Base-by-base conservation (phyloP, 1,140 invertebrate genomes). In the Lutraria rhynchaena region DNA sequence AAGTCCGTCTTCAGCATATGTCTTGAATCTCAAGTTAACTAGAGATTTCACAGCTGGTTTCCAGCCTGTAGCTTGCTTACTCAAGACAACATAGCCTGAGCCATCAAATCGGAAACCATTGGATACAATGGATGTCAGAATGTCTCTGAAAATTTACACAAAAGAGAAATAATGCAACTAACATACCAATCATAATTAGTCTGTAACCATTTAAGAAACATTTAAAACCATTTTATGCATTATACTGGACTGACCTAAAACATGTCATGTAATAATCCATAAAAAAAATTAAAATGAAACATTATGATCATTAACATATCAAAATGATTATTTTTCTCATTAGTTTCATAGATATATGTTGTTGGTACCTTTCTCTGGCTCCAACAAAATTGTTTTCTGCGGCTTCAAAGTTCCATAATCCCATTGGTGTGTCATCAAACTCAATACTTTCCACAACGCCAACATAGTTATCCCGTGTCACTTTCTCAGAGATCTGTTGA, bases 401-500 rank as follows among this genome's bases (percentile, higher is more conserved):
- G 44, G 91, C 76, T 9, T 95, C 93, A 87, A 98, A 98, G 93
- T 99, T 99, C 98, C 98, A 99, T 19, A 99, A 93, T 0, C 98
- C 98, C 19, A 99, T 94, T 3, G 95, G 95, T 17, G 95, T 95
- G 37, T 97, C 96, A 22, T 98, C 98, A 83, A 99, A 96, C 63
- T 95, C 94, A 0, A 99, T 91, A 67, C 98, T 97, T 90, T 99
- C 98, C 80, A 99, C 96, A 85, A 95, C 94, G 3, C 99, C 99
- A 60, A 95, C 95, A 90, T 98, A 99, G 0, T 95, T 95, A 3
- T 94, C 49, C 15, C 70, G 33, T 44, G 70, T 67, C 33, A 82
- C 58, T 17, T 81, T 53, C 2, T 73, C 29, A 4, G 75, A 78
- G 17, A 78, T 78, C 75, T 78, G 35, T 31, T 58, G 55, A 17